Evolutionary conservation across 1,140 invertebrate genomes (phyloP).

Genomic region (Ladona fulva): DNA sequence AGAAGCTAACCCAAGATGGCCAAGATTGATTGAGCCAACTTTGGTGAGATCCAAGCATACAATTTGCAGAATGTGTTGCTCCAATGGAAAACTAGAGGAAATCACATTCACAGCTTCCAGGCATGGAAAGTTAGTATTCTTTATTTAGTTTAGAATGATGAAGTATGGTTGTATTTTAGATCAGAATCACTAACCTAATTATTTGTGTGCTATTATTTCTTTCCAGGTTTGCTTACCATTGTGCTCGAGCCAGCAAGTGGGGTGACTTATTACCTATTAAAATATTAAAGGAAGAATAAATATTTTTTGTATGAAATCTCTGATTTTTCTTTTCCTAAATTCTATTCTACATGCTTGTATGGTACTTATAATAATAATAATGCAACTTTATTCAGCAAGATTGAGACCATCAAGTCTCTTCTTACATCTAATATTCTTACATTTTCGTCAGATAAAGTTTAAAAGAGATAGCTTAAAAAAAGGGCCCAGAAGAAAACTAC

Average conservation of each 20-base stretch:
- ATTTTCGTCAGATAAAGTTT: too few relatives aligned
- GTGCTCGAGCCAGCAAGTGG: conserved; percentile 58
- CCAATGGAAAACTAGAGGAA: conserved; percentile 62
- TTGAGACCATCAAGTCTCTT: too few relatives aligned
- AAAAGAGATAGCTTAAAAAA: too few relatives aligned
- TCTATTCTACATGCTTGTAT: neutral
- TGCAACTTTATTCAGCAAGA: too few relatives aligned
- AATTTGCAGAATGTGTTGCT: conserved; percentile 68
- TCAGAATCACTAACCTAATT: neutral
- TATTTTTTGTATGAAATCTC: neutral
- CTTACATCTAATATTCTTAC: too few relatives aligned
- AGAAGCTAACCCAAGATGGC: conserved; percentile 52
- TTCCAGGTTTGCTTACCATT: conserved; percentile 52
- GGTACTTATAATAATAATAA: neutral
- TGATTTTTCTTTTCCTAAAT: neutral
- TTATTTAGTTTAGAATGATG: conserved; percentile 18
- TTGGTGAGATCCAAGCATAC: conserved; percentile 55
- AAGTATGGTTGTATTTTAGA: conserved; percentile 11
- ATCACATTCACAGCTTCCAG: conserved; percentile 63
- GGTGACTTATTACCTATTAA: conserved; percentile 61
- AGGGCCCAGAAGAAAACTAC: too few relatives aligned
- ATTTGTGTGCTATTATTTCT: conserved; percentile 25
- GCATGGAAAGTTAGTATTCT: conserved; percentile 52
- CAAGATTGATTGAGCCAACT: conserved; percentile 57
- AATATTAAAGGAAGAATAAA: conserved; percentile 19